A percentile compares a stretch with the other conserved stretches of the same genome.
These are phyloP conservation scores for Podarcis muralis DNA, from an alignment of 2,113 vertebrate species.

Conservation along the genomic window DNA sequence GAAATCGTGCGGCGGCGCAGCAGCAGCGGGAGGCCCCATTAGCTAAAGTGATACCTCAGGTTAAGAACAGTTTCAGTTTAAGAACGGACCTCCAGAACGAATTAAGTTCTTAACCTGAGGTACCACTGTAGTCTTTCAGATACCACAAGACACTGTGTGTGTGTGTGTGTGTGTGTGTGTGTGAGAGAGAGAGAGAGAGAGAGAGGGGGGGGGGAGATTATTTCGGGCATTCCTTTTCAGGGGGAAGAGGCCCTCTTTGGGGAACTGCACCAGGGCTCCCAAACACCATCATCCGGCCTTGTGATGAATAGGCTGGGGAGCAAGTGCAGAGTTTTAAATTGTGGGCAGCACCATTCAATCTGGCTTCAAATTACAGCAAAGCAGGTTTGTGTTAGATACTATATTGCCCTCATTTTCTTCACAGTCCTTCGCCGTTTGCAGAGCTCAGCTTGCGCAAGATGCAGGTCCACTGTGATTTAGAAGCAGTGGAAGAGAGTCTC, in stretches of 20 bases:
- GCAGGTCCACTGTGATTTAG: neutral
- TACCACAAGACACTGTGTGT: too few relatives aligned
- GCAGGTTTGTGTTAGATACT: neutral
- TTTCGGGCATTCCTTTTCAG: neutral
- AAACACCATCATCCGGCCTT: neutral
- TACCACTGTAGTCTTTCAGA: too few relatives aligned
- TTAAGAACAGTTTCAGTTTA: too few relatives aligned
- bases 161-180: too few relatives aligned
- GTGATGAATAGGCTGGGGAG: neutral
- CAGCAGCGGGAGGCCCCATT: too few relatives aligned
- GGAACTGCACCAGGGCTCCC: too few relatives aligned
- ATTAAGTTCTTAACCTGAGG: too few relatives aligned
- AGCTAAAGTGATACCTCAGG: too few relatives aligned
- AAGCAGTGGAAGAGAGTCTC: neutral
- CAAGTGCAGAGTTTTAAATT: neutral
- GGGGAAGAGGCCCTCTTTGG: too few relatives aligned
- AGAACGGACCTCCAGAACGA: too few relatives aligned
- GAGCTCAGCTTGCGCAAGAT: neutral
- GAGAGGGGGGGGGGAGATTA: too few relatives aligned
- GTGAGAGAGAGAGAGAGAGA: neutral
- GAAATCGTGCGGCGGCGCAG: rapidly evolving
- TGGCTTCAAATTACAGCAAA: neutral
- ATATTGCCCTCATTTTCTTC: neutral
- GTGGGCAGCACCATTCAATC: neutral
- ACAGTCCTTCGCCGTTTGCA: neutral